Conservation (phyloP, 1,140 invertebrate species). For the Drosophila repletoides region DNA sequence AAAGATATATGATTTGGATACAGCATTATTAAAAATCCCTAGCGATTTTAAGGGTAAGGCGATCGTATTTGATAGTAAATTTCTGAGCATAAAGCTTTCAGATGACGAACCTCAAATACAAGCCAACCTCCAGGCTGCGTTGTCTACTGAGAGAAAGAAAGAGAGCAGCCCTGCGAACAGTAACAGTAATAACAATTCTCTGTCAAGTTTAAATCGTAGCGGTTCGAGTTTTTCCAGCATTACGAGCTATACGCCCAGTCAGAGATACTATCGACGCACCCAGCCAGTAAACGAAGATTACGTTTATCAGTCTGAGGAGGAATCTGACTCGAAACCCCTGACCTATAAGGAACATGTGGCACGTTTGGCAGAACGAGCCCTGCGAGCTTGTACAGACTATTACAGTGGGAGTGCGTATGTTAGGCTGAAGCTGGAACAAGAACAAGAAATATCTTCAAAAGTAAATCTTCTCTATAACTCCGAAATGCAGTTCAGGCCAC, state of each 20-base stretch:
- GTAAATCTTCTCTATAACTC: slow-evolving; percentile 1
- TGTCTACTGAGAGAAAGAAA: slow-evolving; percentile 17
- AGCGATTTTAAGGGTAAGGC: slow-evolving; percentile 3
- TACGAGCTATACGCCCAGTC: slow-evolving; percentile 41
- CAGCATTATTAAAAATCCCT: slow-evolving; percentile 21
- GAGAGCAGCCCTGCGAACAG: slow-evolving; percentile 4
- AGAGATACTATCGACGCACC: slow-evolving; percentile 45
- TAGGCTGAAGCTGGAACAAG: background rate
- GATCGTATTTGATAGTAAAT: slow-evolving; percentile 31
- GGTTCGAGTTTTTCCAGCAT: slow-evolving; percentile 9
- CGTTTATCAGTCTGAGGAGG: background rate
- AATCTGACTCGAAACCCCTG: background rate
- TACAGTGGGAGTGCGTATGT: background rate
- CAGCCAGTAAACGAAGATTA: slow-evolving; percentile 1
- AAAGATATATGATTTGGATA: slow-evolving; percentile 28
- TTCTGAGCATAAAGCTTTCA: slow-evolving; percentile 24
- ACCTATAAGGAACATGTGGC: slow-evolving; percentile 29
- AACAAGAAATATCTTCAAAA: background rate
- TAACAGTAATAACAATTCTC: slow-evolving; percentile 9
- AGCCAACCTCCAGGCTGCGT: slow-evolving; percentile 30
- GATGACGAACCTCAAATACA: slow-evolving; percentile 42
- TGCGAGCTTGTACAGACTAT: slow-evolving; percentile 20
- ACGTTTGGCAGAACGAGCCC: slow-evolving; percentile 38
- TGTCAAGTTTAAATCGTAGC: background rate
- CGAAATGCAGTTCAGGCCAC: slow-evolving; percentile 15